Conservation (phyloP, 2,113 vertebrate genomes). For the Chelonoidis abingdonii region DNA sequence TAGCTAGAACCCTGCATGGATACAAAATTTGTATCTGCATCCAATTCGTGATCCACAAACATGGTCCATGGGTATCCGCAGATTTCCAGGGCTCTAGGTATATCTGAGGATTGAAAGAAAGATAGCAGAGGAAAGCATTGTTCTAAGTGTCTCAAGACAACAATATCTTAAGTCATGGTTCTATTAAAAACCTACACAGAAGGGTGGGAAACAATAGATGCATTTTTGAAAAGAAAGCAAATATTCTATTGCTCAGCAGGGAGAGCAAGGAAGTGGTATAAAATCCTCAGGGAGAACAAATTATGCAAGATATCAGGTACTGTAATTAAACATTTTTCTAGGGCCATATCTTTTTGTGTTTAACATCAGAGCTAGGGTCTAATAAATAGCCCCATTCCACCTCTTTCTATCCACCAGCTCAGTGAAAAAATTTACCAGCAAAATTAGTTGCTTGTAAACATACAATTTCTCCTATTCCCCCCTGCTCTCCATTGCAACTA, state of each 20-base stretch:
- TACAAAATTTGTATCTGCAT: too few species aligned
- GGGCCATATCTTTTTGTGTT: neutral
- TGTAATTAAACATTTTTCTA: conserved; percentile 27
- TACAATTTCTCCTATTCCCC: neutral
- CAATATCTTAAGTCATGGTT: conserved; percentile 76
- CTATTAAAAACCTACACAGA: conserved; percentile 61
- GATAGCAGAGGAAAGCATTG: conserved; percentile 65
- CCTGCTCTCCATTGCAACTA: neutral
- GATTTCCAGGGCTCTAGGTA: too few species aligned
- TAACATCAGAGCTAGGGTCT: neutral
- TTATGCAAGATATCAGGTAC: conserved; percentile 42
- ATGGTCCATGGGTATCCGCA: too few species aligned
- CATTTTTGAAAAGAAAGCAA: conserved; percentile 67
- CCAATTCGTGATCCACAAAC: neutral
- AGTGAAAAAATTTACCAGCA: neutral
- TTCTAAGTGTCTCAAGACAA: conserved; percentile 76
- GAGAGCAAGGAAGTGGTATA: conserved; percentile 52
- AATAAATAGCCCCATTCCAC: neutral
- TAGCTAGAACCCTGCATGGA: neutral
- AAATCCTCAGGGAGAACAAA: conserved; percentile 44
- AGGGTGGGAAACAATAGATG: conserved; percentile 65
- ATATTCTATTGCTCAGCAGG: conserved; percentile 42
- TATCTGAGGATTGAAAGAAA: conserved; percentile 52
- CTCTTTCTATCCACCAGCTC: neutral
- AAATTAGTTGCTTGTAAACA: neutral